Percentiles rank a stretch among this genome's conserved stretches.
These are phyloP conservation scores for Indri indri DNA, from an alignment of 2,113 vertebrate species.

Conservation along the genomic window DNA sequence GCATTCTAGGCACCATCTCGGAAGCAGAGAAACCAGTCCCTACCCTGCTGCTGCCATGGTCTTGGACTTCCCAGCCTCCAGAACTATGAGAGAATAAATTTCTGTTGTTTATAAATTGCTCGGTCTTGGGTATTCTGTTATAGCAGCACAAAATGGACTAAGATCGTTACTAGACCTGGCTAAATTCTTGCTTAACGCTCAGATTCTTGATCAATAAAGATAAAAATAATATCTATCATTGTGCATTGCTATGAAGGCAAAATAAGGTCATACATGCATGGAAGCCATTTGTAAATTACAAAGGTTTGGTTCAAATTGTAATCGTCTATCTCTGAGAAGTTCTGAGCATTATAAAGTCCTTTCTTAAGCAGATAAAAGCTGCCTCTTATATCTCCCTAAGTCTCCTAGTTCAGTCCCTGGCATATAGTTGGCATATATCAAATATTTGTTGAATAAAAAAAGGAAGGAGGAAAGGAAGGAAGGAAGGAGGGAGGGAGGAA, in stretches of 20 bases:
- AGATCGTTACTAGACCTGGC: background rate
- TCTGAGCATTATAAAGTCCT: background rate
- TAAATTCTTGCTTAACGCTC: background rate
- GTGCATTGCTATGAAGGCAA: background rate
- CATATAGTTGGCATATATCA: background rate
- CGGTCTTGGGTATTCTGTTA: background rate
- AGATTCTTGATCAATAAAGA: slow-evolving; percentile 5
- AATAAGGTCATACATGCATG: background rate
- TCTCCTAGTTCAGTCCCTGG: background rate
- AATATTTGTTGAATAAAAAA: background rate
- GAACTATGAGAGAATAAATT: background rate
- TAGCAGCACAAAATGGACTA: background rate
- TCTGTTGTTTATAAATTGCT: background rate
- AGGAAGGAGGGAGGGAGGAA: too few species aligned
- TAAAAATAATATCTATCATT: background rate
- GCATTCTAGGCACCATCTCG: background rate
- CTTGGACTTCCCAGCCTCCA: background rate
- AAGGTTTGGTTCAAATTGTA: background rate
- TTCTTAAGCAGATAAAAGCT: background rate
- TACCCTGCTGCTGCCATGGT: background rate
- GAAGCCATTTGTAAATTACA: background rate
- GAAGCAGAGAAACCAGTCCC: background rate
- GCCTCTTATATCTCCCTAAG: background rate
- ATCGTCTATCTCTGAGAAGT: background rate
- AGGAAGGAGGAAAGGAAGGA: background rate